Base-by-base conservation (phyloP, 2,113 vertebrate species). In the Eudyptes chrysolophus region DNA sequence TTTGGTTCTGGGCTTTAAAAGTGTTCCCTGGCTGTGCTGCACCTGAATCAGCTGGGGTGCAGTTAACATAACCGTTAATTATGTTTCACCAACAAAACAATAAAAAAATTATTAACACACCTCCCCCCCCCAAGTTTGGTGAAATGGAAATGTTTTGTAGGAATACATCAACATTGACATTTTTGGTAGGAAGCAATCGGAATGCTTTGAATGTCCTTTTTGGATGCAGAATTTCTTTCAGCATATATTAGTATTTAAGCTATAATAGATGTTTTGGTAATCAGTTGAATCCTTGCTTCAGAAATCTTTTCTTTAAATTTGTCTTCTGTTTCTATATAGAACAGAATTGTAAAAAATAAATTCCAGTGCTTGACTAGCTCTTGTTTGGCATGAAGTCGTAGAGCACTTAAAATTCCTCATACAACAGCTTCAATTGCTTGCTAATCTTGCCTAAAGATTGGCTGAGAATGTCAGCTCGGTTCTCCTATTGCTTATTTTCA, bases 401-500 rank as follows among this genome's bases (percentile, higher is more conserved):
- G 69, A 89, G 84, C 96, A 96, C 96, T 97, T 97, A 96, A 97
- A 96, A 97, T 97, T 94, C 92, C 85, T 95, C 71, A 71, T 95
- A 66, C 80, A 94, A 44, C 68, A 69, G 88, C 88, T 94, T 92
- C 86, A 97, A 79, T 94, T 95, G 81, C 92, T 87, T 83, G 85
- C 89, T 88, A 84, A 94, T 96, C 90, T 94, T 66, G 72, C 82
- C 76, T 87, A 38, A 89, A 95, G 94, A 88, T 92, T 95, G 91
- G 62, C 89, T 86, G 84, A 90, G 92, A 92, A 85, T 84, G 85
- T 88, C 78, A 34, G 55, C 84, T 83, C 5, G 0, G 14, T 80
- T 93, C 64, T 92, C 82, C 61, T 64, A 51, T 70, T 75, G 92
- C 90, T 94, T 90, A 13, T 82, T 93, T 89, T 89, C 64, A 30